These are phyloP conservation scores for Neopipo cinnamomea DNA, from an alignment of 2,113 vertebrate species.

Conservation along the genomic window DNA sequence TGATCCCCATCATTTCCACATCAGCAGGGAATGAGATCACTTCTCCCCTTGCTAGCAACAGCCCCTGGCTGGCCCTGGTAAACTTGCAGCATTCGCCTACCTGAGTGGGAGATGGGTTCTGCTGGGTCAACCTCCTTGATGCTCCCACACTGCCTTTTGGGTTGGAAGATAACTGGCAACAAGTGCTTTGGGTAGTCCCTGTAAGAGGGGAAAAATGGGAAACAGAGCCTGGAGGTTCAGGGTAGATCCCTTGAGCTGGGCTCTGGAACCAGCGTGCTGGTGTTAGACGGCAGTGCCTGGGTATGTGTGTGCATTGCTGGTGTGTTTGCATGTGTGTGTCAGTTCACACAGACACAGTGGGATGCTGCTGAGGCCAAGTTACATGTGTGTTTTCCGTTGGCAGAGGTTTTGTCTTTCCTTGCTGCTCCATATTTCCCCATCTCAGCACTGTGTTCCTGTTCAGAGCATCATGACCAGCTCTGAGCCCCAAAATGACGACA, in stretches of 20 bases:
- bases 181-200: background rate
- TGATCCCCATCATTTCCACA: background rate
- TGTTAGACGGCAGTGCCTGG: rapidly evolving
- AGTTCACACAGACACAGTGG: background rate
- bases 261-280: background rate
- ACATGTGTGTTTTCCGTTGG: background rate
- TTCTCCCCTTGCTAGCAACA: background rate
- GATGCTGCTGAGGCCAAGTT: background rate
- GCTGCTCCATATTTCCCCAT: background rate
- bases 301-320: background rate
- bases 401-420: background rate
- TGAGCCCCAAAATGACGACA: background rate
- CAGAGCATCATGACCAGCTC: background rate
- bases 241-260: background rate
- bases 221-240: rapidly evolving
- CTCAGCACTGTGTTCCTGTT: background rate
- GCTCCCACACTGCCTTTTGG: background rate
- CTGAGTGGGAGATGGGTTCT: background rate
- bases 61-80: background rate
- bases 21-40: background rate
- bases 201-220: background rate
- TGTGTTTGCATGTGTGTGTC: background rate
- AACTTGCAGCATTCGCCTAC: background rate
- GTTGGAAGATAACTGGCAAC: background rate
- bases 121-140: background rate